Conservation (phyloP, 2,888 invertebrate species). For the Norana najaformis region DNA sequence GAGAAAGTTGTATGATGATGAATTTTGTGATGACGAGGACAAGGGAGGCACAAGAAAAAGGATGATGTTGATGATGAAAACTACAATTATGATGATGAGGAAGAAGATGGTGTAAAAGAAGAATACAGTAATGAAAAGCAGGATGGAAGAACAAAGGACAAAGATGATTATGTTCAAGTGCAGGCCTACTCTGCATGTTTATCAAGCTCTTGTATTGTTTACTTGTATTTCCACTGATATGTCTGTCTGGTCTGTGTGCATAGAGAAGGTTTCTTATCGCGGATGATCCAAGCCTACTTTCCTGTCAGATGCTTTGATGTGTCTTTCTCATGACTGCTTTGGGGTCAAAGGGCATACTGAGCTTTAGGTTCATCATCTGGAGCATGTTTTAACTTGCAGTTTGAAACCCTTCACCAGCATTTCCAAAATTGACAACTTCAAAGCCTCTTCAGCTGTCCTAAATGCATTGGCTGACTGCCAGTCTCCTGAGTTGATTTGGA, state of each 20-base stretch:
- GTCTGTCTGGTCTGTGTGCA: neutral
- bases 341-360: neutral
- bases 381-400: neutral
- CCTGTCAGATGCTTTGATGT: neutral
- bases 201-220: neutral
- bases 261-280: neutral
- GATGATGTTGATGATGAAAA: too few relatives aligned
- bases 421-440: neutral
- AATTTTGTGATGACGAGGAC: too few relatives aligned
- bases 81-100: too few relatives aligned
- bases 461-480: neutral
- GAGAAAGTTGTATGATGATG: too few relatives aligned
- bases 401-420: neutral
- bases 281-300: neutral
- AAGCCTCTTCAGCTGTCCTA: neutral
- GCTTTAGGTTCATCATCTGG: neutral
- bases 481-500: neutral
- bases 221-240: neutral
- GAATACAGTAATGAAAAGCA: slow-evolving; percentile 2
- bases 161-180: neutral
- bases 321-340: neutral
- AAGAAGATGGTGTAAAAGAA: neutral
- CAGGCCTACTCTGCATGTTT: neutral
- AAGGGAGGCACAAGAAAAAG: too few relatives aligned
- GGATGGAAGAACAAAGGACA: neutral